Conservation (phyloP, 1,140 invertebrate genomes). For the Trichonephila clavata region DNA sequence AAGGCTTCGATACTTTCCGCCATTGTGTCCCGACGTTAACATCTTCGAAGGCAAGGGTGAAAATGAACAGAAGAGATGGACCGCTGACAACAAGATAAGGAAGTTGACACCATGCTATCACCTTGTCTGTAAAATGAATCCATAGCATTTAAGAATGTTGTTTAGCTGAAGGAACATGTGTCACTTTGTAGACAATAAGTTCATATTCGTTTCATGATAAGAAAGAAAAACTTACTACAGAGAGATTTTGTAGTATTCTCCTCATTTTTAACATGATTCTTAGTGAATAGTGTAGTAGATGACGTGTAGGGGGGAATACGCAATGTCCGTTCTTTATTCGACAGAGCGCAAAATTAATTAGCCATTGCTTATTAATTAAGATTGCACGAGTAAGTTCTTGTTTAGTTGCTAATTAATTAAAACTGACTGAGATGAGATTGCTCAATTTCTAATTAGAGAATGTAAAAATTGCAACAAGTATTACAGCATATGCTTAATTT, state of each 20-base stretch:
- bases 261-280: background rate
- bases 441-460: slow-evolving; percentile 2
- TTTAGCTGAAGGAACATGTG: background rate
- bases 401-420: background rate
- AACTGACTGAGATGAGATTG: background rate
- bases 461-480: background rate
- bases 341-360: background rate
- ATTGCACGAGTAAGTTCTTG: background rate
- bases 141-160: background rate
- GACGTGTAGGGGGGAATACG: background rate
- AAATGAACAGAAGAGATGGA: background rate
- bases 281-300: background rate
- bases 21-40: slow-evolving; percentile 14
- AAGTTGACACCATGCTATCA: background rate
- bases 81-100: background rate
- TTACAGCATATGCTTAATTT: background rate
- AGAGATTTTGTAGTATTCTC: too few relatives aligned
- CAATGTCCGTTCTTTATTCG: background rate
- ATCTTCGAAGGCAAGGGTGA: slow-evolving; percentile 4
- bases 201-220: background rate
- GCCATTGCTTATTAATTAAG: background rate
- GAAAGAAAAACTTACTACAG: background rate
- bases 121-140: slow-evolving; percentile 19
- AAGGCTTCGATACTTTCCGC: background rate
- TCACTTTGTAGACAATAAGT: background rate